Base-by-base conservation (phyloP, 2,797 vertebrate species). In the Knipowitschia caucasica region DNA sequence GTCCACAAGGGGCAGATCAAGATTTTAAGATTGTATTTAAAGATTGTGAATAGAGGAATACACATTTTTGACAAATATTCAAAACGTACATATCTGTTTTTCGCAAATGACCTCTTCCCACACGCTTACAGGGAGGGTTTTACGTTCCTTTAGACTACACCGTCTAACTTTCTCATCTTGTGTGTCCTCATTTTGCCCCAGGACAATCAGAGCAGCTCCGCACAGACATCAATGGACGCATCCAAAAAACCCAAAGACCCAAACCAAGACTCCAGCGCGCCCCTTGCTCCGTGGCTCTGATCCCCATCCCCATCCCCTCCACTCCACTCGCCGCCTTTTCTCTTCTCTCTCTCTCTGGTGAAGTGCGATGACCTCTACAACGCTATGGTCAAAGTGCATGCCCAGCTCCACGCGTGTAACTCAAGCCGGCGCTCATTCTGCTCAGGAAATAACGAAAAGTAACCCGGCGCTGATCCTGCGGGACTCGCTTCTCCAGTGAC, bases 381-480 rank as follows among this genome's bases (percentile, higher is more conserved):
- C 78, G 82, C 64, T 80, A 88, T 88, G 84, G 75, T 86, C 53
- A 73, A 77, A 76, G 75, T 68, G 57, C 35, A 69, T 52, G 61
- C 49, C 46, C 44, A 75, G 66, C 69, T 58, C 36, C 12, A 42
- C 62, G 63, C 63, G 47, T 49, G 67, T 70, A 75, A 81, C 73
- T 71, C 57, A 64, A 65, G 40, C 58, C 62, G 43, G 43, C 53
- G 34, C 63, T 45, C 55, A 46, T 69, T 69, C 20, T 64, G 59
- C 64, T 56, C 76, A 62, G 69, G 56, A 77, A 76, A 68, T 69
- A 63, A 58, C n/a, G 47, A 68, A 64, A 40, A 64, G 30, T 50
- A 63, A 57, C 63, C 46, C 42, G 64, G 62, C 42, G 62, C 46
- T 47, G 62, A 35, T 73, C 67, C 62, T 45, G 47, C 56, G 71